Conservation (phyloP, 1,140 invertebrate genomes). For the Brachionus manjavacas region DNA sequence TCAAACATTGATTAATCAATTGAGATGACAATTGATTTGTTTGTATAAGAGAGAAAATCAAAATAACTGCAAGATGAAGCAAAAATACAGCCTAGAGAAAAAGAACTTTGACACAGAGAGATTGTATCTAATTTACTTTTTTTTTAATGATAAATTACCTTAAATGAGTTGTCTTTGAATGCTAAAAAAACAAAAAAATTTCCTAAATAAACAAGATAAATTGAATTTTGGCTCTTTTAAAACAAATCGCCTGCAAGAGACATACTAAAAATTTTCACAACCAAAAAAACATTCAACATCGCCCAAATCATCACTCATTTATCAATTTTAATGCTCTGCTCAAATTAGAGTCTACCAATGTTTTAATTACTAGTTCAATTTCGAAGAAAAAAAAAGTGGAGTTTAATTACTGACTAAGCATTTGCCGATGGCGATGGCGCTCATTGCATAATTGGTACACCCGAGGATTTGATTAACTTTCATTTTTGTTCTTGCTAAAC, state of each 20-base stretch:
- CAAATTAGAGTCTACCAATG: not conserved
- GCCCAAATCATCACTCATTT: not conserved
- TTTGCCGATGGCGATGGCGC: not conserved
- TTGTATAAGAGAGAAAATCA: not conserved
- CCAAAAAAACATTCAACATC: not conserved
- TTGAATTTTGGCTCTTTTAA: not conserved
- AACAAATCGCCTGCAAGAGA: not conserved
- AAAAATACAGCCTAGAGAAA: not conserved
- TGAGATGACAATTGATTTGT: not conserved
- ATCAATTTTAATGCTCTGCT: not conserved
- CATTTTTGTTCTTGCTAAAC: not conserved
- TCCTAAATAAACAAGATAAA: not conserved
- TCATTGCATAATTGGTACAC: not conserved
- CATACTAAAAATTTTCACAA: not conserved
- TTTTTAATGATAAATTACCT: not conserved
- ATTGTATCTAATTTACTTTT: not conserved
- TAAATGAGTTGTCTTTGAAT: not conserved
- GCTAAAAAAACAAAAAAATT: not conserved
- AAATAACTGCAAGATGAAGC: not conserved
- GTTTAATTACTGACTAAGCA: not conserved
- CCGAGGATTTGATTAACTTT: not conserved
- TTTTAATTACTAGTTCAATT: not conserved
- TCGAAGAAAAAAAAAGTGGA: not conserved
- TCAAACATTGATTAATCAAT: not conserved
- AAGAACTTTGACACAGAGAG: not conserved